phyloP scores from a whole-genome alignment of 2,113 vertebrate species.

The Pandion haliaetus region DNA sequence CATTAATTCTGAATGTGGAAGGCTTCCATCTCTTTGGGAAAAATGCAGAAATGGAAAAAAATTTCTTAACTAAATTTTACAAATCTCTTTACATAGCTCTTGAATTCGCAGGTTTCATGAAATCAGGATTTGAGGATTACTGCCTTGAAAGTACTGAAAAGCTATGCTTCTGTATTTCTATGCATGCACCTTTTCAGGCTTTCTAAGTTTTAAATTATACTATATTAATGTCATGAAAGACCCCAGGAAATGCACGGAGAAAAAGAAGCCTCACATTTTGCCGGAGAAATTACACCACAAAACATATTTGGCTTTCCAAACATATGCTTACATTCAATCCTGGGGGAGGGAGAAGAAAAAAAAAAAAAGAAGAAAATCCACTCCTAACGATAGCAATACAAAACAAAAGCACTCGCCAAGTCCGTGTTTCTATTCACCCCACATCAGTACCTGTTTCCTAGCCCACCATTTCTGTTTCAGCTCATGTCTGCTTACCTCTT shows the following conservation, averaged over 20 bases:
- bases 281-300: not conserved
- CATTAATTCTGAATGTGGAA: not conserved
- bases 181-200: not conserved
- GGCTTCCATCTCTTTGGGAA: not conserved
- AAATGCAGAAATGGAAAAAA: not conserved
- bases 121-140: not conserved
- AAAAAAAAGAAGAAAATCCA: not conserved
- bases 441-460: not conserved
- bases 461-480: constrained; percentile 11
- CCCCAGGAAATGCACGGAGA: not conserved
- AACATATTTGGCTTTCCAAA: not conserved
- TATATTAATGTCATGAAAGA: not conserved
- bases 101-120: not conserved
- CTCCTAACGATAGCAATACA: not conserved
- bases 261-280: not conserved
- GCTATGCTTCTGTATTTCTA: not conserved
- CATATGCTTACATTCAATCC: not conserved
- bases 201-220: not conserved
- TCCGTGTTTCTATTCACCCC: not conserved
- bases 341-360: not conserved
- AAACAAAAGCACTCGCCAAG: not conserved
- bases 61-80: not conserved
- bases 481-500: not conserved
- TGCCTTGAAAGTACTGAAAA: not conserved
- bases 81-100: not conserved